Evolutionary conservation across 1,140 invertebrate genomes (phyloP).

Genomic region (Copidosoma floridanum): DNA sequence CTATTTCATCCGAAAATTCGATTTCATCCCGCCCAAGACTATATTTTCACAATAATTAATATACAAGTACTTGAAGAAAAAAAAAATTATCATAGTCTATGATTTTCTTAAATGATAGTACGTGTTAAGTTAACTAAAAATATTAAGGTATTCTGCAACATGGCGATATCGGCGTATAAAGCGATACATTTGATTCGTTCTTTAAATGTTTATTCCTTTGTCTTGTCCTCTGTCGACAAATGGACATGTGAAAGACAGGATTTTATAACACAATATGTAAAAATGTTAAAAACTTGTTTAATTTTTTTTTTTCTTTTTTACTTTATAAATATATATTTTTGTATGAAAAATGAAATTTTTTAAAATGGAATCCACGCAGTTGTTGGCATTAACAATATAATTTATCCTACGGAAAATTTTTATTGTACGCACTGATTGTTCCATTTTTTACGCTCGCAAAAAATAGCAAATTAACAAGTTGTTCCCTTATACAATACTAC

Average conservation of each 20-base stretch:
- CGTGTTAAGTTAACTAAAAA: conserved; percentile 22
- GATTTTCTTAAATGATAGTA: conserved; percentile 17
- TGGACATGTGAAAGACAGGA: too few relatives aligned
- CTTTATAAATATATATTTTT: conserved; percentile 1
- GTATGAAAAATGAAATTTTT: conserved; percentile 16
- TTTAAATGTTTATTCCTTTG: too few relatives aligned
- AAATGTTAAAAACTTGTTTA: conserved; percentile 1
- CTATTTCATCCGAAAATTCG: neutral
- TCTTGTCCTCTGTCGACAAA: too few relatives aligned
- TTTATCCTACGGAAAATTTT: conserved; percentile 17
- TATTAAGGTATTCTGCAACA: conserved; percentile 9
- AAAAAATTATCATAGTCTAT: conserved; percentile 20
- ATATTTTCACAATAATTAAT: conserved; percentile 17
- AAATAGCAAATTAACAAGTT: conserved; percentile 14
- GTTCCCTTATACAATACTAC: conserved; percentile 14
- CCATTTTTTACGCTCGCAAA: conserved; percentile 5
- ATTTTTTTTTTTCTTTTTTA: neutral
- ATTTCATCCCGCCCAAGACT: conserved; percentile 19
- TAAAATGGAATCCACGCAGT: conserved; percentile 1
- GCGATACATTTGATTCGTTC: too few relatives aligned
- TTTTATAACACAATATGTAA: too few relatives aligned
- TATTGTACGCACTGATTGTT: neutral
- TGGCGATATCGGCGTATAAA: conserved; percentile 12
- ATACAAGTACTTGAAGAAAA: conserved; percentile 25
- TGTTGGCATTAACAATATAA: neutral